Evolutionary conservation across 2,888 invertebrate species (phyloP).

Genomic region (Leistus spinibarbis): DNA sequence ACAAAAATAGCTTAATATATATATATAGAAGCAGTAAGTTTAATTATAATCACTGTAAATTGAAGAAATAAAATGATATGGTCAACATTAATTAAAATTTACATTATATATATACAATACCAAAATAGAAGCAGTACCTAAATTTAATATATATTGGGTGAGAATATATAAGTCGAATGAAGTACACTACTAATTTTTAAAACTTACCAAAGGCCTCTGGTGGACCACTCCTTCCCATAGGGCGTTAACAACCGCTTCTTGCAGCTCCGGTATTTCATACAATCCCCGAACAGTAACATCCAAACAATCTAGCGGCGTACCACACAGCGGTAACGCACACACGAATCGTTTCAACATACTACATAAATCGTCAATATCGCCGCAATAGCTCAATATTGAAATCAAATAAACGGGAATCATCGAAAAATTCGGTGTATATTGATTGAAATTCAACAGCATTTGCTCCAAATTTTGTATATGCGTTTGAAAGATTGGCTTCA

Average conservation of each 20-base stretch:
- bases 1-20: no score
- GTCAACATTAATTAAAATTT: no score
- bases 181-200: no score
- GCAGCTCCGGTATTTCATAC: conserved; percentile 53
- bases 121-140: no score
- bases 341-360: conserved; percentile 66
- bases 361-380: conserved; percentile 58
- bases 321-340: conserved; percentile 61
- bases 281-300: conserved; percentile 54
- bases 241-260: conserved; percentile 64
- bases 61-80: no score
- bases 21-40: no score
- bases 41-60: no score
- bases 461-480: conserved; percentile 66
- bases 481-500: conserved; percentile 64
- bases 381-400: conserved; percentile 62
- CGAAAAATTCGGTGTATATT: conserved; percentile 62
- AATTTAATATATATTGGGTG: no score
- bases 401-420: conserved; percentile 68
- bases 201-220: conserved; percentile 59
- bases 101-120: no score
- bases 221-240: conserved; percentile 73
- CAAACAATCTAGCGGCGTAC: conserved; percentile 58
- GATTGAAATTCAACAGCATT: conserved; percentile 64
- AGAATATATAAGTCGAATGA: no score